Evolutionary conservation across 2,113 vertebrate species (phyloP).

Genomic region (Bos javanicus): DNA sequence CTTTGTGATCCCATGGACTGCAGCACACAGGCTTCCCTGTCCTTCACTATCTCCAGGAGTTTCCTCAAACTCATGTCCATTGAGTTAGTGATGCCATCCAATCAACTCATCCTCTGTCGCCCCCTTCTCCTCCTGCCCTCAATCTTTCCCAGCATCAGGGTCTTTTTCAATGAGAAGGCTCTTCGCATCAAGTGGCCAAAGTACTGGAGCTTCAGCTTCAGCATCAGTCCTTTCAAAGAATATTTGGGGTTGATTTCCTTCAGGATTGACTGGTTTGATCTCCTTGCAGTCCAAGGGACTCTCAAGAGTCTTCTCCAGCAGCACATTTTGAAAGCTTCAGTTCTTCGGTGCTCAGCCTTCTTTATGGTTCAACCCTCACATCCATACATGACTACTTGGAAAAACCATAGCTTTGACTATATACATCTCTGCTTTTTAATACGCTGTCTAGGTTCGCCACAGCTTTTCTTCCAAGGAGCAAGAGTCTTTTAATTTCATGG

Average conservation of each 20-base stretch:
- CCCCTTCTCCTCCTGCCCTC: not conserved
- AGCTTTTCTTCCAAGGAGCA: not conserved
- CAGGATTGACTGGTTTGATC: not conserved
- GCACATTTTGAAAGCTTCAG: not conserved
- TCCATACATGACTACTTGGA: not conserved
- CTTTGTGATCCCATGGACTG: not conserved
- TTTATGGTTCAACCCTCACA: not conserved
- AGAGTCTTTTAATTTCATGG: not conserved
- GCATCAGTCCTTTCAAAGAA: not conserved
- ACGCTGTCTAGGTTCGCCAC: not conserved
- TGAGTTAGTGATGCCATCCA: not conserved
- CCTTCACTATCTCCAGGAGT: not conserved
- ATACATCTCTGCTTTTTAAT: not conserved
- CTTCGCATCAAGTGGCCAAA: not conserved
- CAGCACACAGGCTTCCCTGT: not conserved
- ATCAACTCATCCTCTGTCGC: not conserved
- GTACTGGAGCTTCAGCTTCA: not conserved
- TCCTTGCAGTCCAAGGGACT: not conserved
- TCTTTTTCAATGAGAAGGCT: not conserved
- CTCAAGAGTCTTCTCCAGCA: not conserved
- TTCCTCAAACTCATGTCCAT: not conserved
- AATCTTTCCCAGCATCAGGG: not conserved
- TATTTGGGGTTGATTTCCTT: not conserved
- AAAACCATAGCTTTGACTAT: not conserved
- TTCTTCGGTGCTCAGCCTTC: not conserved